Evolutionary conservation across 1,140 invertebrate genomes (phyloP), one percentile per base, ranked within the genome.

Genomic region (Drusus annulatus): DNA sequence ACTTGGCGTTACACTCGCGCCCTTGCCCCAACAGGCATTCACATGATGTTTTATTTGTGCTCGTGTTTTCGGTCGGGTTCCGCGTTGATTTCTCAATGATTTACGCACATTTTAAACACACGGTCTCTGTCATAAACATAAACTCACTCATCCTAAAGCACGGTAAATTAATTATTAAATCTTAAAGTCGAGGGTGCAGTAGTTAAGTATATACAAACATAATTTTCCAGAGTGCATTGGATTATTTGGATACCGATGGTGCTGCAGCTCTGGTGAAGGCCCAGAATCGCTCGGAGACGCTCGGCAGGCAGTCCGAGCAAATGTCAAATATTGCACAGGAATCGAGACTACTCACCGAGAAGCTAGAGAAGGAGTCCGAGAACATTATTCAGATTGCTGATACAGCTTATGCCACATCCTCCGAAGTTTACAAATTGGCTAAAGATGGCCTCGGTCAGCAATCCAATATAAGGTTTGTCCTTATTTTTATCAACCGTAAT

Each of bases 261-360:
- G 90, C 91, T 21, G 91, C 91, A 23, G 96, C 96, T 0, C 87
- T 98, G 56, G 87, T 92, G 1, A 94, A 95, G 84, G 97, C 97
- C 0, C 92, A 93, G 85, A 93, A 95, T 83, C 93, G 96, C 54
- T 96, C 97, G 0, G 92, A 93, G 58, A 93, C 96, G 87, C 96
- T 97, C 87, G 97, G 97, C 6, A 94, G 97, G 82, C 96, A 98
- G 85, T 98, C 96, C 17, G 91, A 95, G 23, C 93, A 96, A 84
- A 98, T 99, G 95, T 97, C 97, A 0, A 91, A 93, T 16, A 96
- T 98, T 60, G 96, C 98, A 0, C 92, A 96, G 77, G 94, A 97
- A 86, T 96, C 98, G 3, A 91, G 97, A 21, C 87, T 92, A 15
- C 84, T 95, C 2, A 96, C 96, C 1, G 94, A 97, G 82, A 90